Evolutionary conservation across 2,888 invertebrate species (phyloP).

Genomic region (Anaspis maculata): DNA sequence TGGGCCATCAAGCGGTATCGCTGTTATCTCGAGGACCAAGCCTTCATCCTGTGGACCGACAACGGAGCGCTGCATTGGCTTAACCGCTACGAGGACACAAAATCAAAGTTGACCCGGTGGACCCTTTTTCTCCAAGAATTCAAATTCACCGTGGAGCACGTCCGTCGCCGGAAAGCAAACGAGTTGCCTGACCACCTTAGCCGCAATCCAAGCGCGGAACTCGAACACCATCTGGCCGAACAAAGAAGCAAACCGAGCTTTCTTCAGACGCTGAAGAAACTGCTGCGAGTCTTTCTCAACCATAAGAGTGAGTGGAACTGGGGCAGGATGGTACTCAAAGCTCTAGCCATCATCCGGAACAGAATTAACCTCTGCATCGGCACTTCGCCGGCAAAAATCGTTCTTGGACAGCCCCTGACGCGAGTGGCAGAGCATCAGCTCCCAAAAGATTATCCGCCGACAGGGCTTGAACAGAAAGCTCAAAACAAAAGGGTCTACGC

Average conservation of each 20-base stretch:
- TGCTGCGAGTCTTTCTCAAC: neutral
- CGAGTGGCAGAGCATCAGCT: neutral
- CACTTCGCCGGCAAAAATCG: neutral
- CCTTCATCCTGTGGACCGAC: slow-evolving; percentile 14
- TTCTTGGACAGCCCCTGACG: neutral
- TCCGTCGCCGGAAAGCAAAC: slow-evolving; percentile 15
- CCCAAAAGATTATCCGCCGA: neutral
- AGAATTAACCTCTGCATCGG: neutral
- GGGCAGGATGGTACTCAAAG: neutral
- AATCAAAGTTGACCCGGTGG: slow-evolving; percentile 15
- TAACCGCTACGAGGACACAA: slow-evolving; percentile 8
- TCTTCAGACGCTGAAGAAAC: neutral
- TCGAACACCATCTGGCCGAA: neutral
- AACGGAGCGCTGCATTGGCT: slow-evolving; percentile 11
- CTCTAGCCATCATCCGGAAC: neutral
- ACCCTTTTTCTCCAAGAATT: slow-evolving; percentile 15
- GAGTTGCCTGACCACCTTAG: slow-evolving; percentile 16
- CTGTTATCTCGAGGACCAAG: slow-evolving; percentile 10
- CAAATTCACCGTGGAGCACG: slow-evolving; percentile 19
- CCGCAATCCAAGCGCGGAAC: slow-evolving; percentile 10
- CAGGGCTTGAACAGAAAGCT: neutral
- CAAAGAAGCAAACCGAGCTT: no score
- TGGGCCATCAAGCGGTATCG: slow-evolving; percentile 16
- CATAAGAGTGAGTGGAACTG: neutral
- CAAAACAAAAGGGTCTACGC: neutral